Evolutionary conservation across 2,888 invertebrate species (phyloP).

Genomic region (Zaprionus bogoriensis): DNA sequence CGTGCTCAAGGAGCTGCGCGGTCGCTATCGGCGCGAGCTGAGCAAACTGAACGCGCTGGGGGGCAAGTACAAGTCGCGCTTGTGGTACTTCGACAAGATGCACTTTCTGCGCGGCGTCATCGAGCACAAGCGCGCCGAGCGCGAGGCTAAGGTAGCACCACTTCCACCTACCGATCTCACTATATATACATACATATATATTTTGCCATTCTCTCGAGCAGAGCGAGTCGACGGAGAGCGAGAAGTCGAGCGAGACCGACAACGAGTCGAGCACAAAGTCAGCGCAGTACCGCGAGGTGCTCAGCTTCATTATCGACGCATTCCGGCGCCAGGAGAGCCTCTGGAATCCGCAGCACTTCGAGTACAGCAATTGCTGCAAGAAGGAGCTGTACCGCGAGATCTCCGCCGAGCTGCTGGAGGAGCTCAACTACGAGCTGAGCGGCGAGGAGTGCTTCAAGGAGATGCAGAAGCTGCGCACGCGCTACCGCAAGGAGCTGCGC

Average conservation of each 20-base stretch:
- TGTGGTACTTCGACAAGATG: conserved; percentile 78
- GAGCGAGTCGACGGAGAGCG: conserved; percentile 55
- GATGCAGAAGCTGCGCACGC: conserved; percentile 72
- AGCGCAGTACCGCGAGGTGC: conserved; percentile 62
- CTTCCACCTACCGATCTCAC: too few relatives aligned
- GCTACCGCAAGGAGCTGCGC: conserved; percentile 75
- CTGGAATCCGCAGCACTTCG: conserved; percentile 73
- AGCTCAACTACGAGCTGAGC: conserved; percentile 59
- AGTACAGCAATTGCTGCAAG: conserved; percentile 62
- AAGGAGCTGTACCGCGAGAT: conserved; percentile 60
- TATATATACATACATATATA: background rate
- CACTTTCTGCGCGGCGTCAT: conserved; percentile 68
- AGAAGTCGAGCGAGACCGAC: conserved; percentile 63
- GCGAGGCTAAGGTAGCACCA: conserved; percentile 61
- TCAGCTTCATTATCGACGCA: conserved; percentile 65
- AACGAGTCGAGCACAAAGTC: conserved; percentile 60
- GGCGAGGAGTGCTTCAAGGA: conserved; percentile 69
- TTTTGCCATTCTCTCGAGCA: too few relatives aligned
- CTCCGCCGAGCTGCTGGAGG: conserved; percentile 54
- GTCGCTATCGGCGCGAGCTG: conserved; percentile 71
- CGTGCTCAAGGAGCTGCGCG: conserved; percentile 68
- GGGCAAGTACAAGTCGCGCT: conserved; percentile 64
- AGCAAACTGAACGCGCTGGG: conserved; percentile 64
- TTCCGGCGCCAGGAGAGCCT: conserved; percentile 64
- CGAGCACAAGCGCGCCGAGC: conserved; percentile 66